Evolutionary conservation across 2,888 invertebrate species (phyloP).

Genomic region (Girardia tigrina): DNA sequence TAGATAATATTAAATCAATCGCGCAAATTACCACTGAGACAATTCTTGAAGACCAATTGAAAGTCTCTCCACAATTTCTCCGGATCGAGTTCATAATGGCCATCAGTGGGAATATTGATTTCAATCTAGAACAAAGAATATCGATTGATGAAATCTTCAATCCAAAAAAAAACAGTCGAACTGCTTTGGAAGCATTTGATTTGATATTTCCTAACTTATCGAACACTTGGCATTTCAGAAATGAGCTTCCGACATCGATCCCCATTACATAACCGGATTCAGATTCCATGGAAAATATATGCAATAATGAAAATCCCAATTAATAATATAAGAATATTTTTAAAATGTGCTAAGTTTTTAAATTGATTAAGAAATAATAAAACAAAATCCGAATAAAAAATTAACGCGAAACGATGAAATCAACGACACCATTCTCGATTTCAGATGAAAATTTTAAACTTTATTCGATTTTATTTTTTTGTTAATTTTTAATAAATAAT

Average conservation of each 20-base stretch:
- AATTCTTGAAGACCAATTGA: neutral
- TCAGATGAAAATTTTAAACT: no score
- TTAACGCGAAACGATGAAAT: no score
- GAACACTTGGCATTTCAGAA: neutral
- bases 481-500: no score
- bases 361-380: neutral
- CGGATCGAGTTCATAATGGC: neutral
- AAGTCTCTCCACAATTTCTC: neutral
- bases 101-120: neutral
- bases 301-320: neutral
- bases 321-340: neutral
- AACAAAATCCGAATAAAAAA: no score
- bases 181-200: neutral
- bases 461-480: no score
- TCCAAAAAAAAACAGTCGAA: neutral
- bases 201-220: neutral
- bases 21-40: no score
- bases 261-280: neutral
- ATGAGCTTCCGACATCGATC: neutral
- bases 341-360: neutral
- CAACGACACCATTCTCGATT: no score
- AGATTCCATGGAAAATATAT: neutral
- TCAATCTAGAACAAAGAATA: neutral
- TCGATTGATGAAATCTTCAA: neutral
- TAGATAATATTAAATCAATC: no score